A percentile compares a stretch with the other conserved stretches of the same genome.
phyloP scores from a whole-genome alignment of 2,113 vertebrate species.

The Cairina moschata region DNA sequence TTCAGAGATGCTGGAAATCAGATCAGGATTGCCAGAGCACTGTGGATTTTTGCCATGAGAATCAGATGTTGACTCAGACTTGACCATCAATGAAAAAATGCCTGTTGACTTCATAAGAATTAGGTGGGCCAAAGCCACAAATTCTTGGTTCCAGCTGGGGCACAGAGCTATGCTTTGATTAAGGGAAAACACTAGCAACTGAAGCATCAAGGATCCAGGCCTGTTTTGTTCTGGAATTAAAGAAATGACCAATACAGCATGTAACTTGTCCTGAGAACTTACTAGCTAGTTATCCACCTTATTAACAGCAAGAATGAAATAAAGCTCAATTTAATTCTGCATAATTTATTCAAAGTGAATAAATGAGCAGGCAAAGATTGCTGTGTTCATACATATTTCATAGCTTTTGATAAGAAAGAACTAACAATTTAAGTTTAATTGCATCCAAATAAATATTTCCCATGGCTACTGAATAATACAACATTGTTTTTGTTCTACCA shows the following conservation, averaged over 20 bases:
- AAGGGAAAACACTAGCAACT: neutral
- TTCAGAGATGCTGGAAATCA: neutral
- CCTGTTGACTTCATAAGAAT: neutral
- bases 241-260: conserved; percentile 42
- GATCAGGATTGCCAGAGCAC: neutral
- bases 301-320: conserved; percentile 57
- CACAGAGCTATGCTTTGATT: neutral
- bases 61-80: neutral
- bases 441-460: conserved; percentile 66
- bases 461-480: conserved; percentile 61
- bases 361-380: conserved; percentile 47
- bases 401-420: conserved; percentile 68
- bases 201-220: neutral
- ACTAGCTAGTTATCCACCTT: conserved; percentile 56
- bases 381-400: conserved; percentile 66
- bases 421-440: conserved; percentile 64
- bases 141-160: neutral
- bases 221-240: conserved; percentile 42
- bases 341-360: conserved; percentile 66
- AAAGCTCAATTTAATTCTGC: conserved; percentile 56
- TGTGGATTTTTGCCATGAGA: neutral
- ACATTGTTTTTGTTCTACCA: conserved; percentile 43
- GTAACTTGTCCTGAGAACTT: conserved; percentile 60
- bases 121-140: neutral
- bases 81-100: neutral